Evolutionary conservation across 2,888 invertebrate genomes (phyloP).

Genomic region (Pyrrhia umbra): DNA sequence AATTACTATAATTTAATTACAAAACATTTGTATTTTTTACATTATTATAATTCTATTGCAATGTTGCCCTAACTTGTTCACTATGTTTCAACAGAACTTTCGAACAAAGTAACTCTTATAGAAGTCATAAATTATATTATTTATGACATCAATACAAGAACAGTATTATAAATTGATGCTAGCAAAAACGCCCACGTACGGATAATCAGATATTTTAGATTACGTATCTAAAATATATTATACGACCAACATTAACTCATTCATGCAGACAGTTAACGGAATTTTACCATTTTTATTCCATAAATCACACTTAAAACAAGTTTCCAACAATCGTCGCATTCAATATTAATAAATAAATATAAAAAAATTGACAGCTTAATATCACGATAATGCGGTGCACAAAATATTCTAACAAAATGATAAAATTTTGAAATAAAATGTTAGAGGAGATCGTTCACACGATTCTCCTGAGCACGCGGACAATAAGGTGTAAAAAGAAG

Average conservation of each 20-base stretch:
- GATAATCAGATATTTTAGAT: neutral
- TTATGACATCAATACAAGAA: too few relatives aligned
- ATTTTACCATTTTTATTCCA: neutral
- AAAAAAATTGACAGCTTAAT: slow-evolving; percentile 56
- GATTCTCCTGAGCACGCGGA: slow-evolving; percentile 80
- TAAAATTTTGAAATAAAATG: slow-evolving; percentile 82
- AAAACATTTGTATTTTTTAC: too few relatives aligned
- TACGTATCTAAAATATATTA: neutral
- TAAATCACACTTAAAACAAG: neutral
- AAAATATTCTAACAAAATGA: slow-evolving; percentile 79
- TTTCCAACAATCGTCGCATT: slow-evolving; percentile 63
- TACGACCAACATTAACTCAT: neutral
- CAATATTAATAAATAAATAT: slow-evolving; percentile 47
- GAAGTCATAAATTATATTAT: too few relatives aligned
- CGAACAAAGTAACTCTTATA: too few relatives aligned
- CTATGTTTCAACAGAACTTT: too few relatives aligned
- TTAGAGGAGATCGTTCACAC: slow-evolving; percentile 84
- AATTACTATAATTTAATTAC: too few relatives aligned
- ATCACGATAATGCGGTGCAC: slow-evolving; percentile 61
- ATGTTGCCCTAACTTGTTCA: too few relatives aligned
- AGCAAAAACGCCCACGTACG: slow-evolving; percentile 11
- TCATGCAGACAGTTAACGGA: neutral
- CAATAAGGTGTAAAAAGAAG: slow-evolving; percentile 70
- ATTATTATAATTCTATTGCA: too few relatives aligned
- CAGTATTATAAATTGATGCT: neutral